Evolutionary conservation across 2,113 vertebrate genomes (phyloP), one percentile per base, ranked within the genome.

Genomic region (Anseranas semipalmata): DNA sequence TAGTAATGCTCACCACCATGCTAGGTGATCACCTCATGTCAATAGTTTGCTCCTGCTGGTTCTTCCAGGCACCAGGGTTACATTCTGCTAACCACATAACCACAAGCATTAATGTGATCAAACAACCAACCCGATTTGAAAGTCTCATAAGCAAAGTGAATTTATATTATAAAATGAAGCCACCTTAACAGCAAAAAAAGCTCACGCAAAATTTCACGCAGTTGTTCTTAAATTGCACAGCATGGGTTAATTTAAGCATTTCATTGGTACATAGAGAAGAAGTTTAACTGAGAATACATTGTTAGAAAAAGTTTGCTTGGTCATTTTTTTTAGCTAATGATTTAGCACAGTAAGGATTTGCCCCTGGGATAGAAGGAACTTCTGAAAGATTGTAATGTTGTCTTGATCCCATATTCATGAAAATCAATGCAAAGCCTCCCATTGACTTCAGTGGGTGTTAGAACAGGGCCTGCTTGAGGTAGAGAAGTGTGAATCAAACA

Each of bases 401-500:
- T 18, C 37, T 58, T 76, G 22, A 58, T 84, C 50, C 45, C 0
- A 1, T 43, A 37, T 53, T 71, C 5, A 15, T 7, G 17, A 30
- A 59, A 72, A 89, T 32, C 59, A 86, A 45, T 10, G 32, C 28
- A 78, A 66, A 75, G 33, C 21, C 46, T 76, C 12, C 28, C 12
- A 27, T 28, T 66, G 22, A 32, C 21, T 79, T 65, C 50, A 35
- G 27, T 28, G 41, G 24, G 43, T 93, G 50, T 52, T 67, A 62
- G 59, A 90, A 81, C 9, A 80, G 24, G 37, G 22, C 46, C 39
- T 83, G 71, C 52, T 52, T 79, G 53, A 95, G 59, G 58, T 70
- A 90, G 18, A 72, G 50, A 95, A 89, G 30, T 11, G 25, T 79
- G 65, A 97, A 62, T 76, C 62, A 87, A 79, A 90, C 84, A 77